These are phyloP conservation scores for Corythucha ciliata DNA, from an alignment of 2,888 invertebrate species.

Conservation along the genomic window DNA sequence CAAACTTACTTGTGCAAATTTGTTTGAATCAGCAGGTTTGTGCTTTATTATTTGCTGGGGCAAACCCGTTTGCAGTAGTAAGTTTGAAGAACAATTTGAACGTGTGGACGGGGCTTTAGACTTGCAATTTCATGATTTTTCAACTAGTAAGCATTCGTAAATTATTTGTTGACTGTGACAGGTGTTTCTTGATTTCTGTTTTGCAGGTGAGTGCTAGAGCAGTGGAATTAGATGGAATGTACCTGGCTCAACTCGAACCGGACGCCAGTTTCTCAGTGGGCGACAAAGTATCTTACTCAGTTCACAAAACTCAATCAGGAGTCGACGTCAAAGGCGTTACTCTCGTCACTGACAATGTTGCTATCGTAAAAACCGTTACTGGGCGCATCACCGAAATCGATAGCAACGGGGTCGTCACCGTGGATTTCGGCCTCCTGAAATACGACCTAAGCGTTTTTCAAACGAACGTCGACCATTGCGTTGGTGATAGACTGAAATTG, in stretches of 20 bases:
- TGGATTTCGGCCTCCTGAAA: not conserved
- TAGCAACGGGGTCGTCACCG: not conserved
- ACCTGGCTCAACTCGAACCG: constrained; percentile 2
- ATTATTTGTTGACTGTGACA: too few species aligned
- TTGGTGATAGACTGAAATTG: too few species aligned
- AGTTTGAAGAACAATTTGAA: too few species aligned
- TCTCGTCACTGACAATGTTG: constrained; percentile 1
- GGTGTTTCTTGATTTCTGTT: too few species aligned
- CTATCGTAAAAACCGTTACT: constrained; percentile 9
- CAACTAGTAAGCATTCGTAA: too few species aligned
- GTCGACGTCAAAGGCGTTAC: constrained; percentile 11
- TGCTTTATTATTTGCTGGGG: too few species aligned
- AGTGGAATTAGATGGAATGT: constrained; percentile 15
- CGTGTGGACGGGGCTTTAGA: too few species aligned
- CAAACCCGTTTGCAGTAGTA: too few species aligned
- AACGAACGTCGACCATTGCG: not conserved
- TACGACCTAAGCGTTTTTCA: constrained; percentile 4
- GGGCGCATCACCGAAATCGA: constrained; percentile 13
- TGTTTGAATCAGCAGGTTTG: too few species aligned
- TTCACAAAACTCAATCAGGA: not conserved
- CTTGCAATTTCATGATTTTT: too few species aligned
- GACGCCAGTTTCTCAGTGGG: constrained; percentile 16
- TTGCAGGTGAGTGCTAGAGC: constrained; percentile 9
- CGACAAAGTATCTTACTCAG: constrained; percentile 13
- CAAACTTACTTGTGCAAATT: too few species aligned